A percentile compares a stretch with the other conserved stretches of the same genome.
These are phyloP conservation scores for Gambelia wislizenii DNA, from an alignment of 2,797 vertebrate genomes.

Conservation along the genomic window DNA sequence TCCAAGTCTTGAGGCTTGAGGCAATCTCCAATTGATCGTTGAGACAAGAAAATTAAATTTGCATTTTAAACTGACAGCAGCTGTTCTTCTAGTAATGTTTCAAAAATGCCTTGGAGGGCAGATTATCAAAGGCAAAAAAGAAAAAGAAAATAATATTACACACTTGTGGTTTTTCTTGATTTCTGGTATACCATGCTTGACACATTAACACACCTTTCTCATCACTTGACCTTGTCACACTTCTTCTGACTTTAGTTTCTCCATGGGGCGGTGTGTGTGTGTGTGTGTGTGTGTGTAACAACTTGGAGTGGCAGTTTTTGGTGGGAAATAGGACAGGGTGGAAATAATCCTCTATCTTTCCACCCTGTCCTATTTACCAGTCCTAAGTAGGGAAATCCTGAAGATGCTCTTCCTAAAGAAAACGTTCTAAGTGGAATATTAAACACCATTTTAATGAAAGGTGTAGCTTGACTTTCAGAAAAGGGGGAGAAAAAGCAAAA, in stretches of 20 bases:
- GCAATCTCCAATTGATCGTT: conserved; percentile 5
- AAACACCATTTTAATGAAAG: too few relatives aligned
- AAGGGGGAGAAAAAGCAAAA: too few relatives aligned
- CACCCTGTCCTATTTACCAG: too few relatives aligned
- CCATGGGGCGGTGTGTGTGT: neutral
- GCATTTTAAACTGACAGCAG: conserved; percentile 48
- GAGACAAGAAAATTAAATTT: conserved; percentile 43
- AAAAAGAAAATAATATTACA: neutral
- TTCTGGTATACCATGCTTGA: neutral
- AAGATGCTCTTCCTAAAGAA: too few relatives aligned
- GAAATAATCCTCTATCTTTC: too few relatives aligned
- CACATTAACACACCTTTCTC: neutral
- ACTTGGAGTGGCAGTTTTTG: neutral
- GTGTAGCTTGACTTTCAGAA: too few relatives aligned
- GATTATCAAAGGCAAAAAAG: neutral
- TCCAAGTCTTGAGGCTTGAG: neutral
- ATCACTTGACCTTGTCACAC: neutral
- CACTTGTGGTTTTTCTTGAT: neutral
- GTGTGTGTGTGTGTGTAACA: too few relatives aligned
- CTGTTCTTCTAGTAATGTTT: conserved; percentile 24
- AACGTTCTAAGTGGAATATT: too few relatives aligned
- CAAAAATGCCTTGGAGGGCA: conserved; percentile 3
- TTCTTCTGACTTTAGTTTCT: neutral
- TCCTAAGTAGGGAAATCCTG: too few relatives aligned
- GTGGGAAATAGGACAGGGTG: too few relatives aligned